Evolutionary conservation across 2,113 vertebrate species (phyloP).

Genomic region (Sinocyclocheilus maitianheensis): DNA sequence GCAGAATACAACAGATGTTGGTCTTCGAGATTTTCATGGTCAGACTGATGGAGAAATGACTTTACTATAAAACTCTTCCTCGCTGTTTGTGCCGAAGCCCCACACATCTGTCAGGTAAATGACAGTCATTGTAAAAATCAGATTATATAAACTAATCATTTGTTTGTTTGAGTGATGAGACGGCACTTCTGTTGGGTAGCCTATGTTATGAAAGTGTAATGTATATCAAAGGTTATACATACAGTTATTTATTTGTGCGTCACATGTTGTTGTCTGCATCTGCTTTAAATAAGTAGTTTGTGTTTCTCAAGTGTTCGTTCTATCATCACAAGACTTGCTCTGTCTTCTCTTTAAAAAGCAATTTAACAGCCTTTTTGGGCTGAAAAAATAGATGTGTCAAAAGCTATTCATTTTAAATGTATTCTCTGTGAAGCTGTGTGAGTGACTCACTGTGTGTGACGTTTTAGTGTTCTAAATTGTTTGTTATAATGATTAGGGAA

Average conservation of each 20-base stretch:
- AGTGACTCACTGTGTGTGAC: conserved; percentile 36
- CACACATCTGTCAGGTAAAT: background rate
- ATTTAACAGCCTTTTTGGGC: conserved; percentile 44
- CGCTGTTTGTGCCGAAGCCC: background rate
- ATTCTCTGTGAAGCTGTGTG: conserved; percentile 2
- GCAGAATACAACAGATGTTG: conserved; percentile 7
- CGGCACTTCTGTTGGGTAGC: background rate
- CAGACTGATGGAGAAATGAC: conserved; percentile 33
- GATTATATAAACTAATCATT: background rate
- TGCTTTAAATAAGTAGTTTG: background rate
- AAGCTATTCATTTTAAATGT: background rate
- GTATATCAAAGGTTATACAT: background rate
- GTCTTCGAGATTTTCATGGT: conserved; percentile 22
- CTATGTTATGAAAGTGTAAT: background rate
- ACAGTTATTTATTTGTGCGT: background rate
- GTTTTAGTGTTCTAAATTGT: conserved; percentile 3
- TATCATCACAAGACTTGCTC: background rate
- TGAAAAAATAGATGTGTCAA: conserved; percentile 40
- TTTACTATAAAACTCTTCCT: background rate
- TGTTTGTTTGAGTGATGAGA: conserved; percentile 2
- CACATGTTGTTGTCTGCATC: background rate
- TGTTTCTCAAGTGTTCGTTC: background rate
- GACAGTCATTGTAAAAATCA: background rate
- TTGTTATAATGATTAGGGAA: conserved; percentile 4
- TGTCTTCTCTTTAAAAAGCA: conserved; percentile 25